phyloP scores from a whole-genome alignment of 2,113 vertebrate species.

The Labrus mixtus region DNA sequence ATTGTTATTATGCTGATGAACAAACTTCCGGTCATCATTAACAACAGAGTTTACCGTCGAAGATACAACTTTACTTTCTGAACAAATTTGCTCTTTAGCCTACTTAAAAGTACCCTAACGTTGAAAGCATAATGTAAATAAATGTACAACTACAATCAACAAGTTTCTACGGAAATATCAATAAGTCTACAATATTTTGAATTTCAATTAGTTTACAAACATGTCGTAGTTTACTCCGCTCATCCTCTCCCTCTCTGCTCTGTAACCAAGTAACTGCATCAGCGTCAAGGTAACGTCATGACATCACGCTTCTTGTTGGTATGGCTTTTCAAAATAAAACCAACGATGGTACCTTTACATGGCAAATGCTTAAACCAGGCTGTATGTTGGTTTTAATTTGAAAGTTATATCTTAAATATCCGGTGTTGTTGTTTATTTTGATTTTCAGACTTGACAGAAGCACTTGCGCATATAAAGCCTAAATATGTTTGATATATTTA shows the following conservation, averaged over 20 bases:
- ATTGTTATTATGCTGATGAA: slow-evolving; percentile 10
- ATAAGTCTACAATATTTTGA: too few species aligned
- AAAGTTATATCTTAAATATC: not conserved
- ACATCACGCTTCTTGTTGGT: not conserved
- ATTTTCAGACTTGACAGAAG: not conserved
- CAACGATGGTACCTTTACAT: not conserved
- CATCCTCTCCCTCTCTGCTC: too few species aligned
- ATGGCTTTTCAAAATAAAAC: slow-evolving; percentile 49
- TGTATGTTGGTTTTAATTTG: slow-evolving; percentile 2
- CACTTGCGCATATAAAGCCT: too few species aligned
- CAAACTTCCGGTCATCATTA: slow-evolving; percentile 28
- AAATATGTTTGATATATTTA: too few species aligned
- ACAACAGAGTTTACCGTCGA: not conserved
- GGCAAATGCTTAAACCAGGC: too few species aligned
- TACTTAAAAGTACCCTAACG: not conserved
- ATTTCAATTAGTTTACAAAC: too few species aligned
- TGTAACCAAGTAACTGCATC: not conserved
- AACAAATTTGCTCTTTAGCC: not conserved
- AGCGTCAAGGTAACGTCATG: not conserved
- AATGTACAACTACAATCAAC: not conserved
- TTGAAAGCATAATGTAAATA: not conserved
- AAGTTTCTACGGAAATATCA: accelerated
- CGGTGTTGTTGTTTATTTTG: not conserved
- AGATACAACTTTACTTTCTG: not conserved
- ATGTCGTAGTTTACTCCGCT: too few species aligned